Base-by-base conservation (phyloP, 1,140 invertebrate species). In the Laupala kohalensis region DNA sequence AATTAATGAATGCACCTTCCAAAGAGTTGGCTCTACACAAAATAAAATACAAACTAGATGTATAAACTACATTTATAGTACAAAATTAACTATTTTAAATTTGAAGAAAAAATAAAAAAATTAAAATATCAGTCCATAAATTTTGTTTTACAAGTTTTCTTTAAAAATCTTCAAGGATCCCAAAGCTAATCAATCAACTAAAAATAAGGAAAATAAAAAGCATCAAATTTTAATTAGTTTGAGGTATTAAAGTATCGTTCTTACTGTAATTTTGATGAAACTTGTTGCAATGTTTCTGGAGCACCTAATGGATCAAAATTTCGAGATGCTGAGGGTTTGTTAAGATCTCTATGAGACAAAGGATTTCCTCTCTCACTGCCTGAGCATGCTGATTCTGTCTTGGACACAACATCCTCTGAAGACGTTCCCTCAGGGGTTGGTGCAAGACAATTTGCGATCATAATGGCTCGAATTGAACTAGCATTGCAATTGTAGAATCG, bases 401-500 rank as follows among this genome's bases (percentile, higher is more conserved):
- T 13, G 65, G 65, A 26, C 5, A 24, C 26, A 27, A 62, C 15
- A 24, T 25, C 70, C 69, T 77, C 77, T 25, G 77, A 74, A 6
- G 37, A 25, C 12, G 13, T 28, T 26, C 25, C 29, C n/a, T 76
- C 77, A 70, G 74, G 77, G 73, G 79, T 80, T 70, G 79, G 80
- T 71, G 79, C 80, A 15, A 87, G 77, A 80, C 88, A 90, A 78
- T 90, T 88, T 0, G 89, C 89, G n/a, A 91, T 83, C 84, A 90
- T 87, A 69, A 91, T 83, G n/a, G 87, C 86, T 70, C 90, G 84
- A 37, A 93, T 86, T 1, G 91, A 92, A 74, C 91, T 92, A 4
- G 90, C 91, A 81, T 92, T 94, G 5, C 86, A 83, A 80, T 95
- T 95, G 76, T 92, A 92, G 79, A 95, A 94, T 79, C 84, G 82